Conservation (phyloP, 2,797 vertebrate species). For the Balearica regulorum region DNA sequence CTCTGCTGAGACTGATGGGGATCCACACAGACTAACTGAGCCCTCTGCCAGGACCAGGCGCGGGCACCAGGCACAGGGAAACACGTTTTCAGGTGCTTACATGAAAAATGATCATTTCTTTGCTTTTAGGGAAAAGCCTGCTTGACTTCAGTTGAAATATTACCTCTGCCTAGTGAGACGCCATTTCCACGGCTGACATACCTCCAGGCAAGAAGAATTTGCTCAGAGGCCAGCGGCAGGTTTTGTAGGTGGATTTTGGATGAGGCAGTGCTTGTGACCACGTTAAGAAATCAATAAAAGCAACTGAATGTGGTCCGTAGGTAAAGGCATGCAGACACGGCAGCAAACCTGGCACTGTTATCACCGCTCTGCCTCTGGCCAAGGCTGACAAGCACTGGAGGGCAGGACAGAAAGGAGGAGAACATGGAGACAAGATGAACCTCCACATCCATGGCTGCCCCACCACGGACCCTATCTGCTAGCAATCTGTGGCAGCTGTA, state of each 20-base stretch:
- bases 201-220: not conserved
- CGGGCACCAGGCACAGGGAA: not conserved
- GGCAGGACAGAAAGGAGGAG: not conserved
- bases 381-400: not conserved
- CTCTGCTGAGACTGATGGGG: accelerated
- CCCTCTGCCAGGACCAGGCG: not conserved
- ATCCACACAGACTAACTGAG: not conserved
- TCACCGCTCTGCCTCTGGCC: not conserved
- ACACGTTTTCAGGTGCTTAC: not conserved
- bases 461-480: not conserved
- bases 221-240: not conserved
- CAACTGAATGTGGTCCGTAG: not conserved
- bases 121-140: not conserved
- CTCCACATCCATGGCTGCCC: not conserved
- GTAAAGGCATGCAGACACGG: not conserved
- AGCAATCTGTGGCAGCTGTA: not conserved
- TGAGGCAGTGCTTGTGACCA: not conserved
- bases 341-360: not conserved
- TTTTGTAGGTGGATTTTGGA: not conserved
- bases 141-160: not conserved
- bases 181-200: not conserved
- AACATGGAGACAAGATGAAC: not conserved
- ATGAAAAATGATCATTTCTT: not conserved
- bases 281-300: not conserved
- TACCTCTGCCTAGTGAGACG: not conserved